Conservation (phyloP, 2,797 vertebrate genomes). For the Numenius phaeopus region DNA sequence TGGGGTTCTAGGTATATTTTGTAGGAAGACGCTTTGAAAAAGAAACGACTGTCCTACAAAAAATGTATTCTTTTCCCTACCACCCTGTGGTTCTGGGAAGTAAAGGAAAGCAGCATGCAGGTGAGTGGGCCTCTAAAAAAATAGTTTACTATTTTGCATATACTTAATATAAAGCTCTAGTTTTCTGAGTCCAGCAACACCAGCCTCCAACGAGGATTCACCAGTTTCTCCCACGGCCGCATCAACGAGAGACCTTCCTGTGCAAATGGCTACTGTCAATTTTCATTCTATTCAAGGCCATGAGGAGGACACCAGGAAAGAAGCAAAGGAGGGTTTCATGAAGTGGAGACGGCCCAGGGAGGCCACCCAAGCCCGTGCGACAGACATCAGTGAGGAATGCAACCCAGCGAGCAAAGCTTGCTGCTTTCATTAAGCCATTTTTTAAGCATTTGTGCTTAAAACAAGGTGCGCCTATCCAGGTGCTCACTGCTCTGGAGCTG, state of each 20-base stretch:
- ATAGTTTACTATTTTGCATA: accelerated
- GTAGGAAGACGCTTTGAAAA: background rate
- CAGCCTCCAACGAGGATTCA: background rate
- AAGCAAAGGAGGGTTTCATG: background rate
- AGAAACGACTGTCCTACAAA: background rate
- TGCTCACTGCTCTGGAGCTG: background rate
- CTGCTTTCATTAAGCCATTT: background rate
- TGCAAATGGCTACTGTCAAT: accelerated
- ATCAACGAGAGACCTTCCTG: background rate
- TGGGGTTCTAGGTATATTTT: background rate
- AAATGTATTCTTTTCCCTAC: too few species aligned
- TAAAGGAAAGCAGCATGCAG: background rate
- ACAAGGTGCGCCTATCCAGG: background rate
- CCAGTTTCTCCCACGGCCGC: accelerated
- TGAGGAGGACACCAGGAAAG: background rate
- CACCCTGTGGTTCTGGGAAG: background rate
- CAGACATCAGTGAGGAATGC: background rate
- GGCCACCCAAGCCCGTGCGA: accelerated
- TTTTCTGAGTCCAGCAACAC: background rate
- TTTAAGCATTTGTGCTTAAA: background rate
- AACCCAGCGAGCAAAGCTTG: background rate
- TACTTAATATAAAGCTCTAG: background rate
- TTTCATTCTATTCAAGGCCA: background rate
- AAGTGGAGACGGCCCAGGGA: background rate
- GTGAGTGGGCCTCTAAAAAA: background rate